Base-by-base conservation (phyloP, 2,797 vertebrate species). In the Schizothorax lantsangensis region DNA sequence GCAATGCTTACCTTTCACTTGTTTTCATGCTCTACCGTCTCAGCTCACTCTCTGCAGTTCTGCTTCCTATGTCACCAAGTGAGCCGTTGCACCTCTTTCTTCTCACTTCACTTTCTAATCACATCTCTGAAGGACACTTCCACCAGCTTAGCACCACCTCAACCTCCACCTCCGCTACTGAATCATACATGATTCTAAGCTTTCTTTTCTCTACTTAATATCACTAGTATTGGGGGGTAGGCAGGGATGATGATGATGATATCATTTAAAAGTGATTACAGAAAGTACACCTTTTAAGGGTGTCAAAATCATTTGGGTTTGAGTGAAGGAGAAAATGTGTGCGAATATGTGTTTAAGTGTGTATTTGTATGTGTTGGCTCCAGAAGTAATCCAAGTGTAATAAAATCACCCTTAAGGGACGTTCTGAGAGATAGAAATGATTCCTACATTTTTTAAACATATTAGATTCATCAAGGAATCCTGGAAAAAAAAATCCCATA, bases 171-270 rank as follows among this genome's bases (percentile, higher is more conserved):
- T 85, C 17, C 57, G 43, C 84, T 30, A 62, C 75, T 68, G 40
- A 62, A 80, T 69, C 79, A 78, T 73, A 74, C 73, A 59, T 77
- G 57, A 84, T 81, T 72, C 62, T 83, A 85, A 75, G 82, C 79
- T 64, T 92, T 91, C 89, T 17, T 17, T 49, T 49, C 14, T 49
- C 47, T 49, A 49, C 47, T 49, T 92, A 89, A 92, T 91, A 91
- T 79, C 85, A 47, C 87, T 89, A 62, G 75, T 54, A 71, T 66
- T 88, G 73, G 80, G 54, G 89, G 89, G n/a, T 90, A 91, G 89
- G 89, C 85, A 73, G 64, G 47, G 87, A 84, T 92, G 91, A 94
- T 83, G 91, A 94, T 83, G 87, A 89, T 81, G 71, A 78, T 6
- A 83, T 91, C 91, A 84, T 62, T 62, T 26, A n/a, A n/a, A 62